These are phyloP conservation scores for Hemiprocne comata DNA, from an alignment of 2,113 vertebrate species.

Conservation along the genomic window DNA sequence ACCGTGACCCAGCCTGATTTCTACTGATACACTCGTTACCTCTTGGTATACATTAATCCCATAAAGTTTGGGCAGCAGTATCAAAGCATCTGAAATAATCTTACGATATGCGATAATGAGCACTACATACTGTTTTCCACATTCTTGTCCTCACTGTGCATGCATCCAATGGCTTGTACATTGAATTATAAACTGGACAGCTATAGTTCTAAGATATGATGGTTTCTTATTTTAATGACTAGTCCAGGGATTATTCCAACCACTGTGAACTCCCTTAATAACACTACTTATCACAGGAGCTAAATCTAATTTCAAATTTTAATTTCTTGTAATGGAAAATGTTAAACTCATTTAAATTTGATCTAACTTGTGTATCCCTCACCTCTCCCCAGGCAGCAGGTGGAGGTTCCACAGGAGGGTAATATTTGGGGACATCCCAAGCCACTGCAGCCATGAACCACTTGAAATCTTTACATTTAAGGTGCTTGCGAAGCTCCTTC, in stretches of 20 bases:
- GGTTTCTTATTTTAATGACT: neutral
- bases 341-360: neutral
- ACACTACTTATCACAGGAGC: neutral
- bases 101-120: neutral
- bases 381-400: constrained; percentile 92
- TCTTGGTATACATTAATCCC: neutral
- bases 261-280: neutral
- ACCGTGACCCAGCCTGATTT: neutral
- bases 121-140: neutral
- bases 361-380: constrained; percentile 21
- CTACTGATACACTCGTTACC: neutral
- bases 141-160: neutral
- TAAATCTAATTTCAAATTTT: neutral
- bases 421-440: constrained; percentile 90
- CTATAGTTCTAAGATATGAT: neutral
- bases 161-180: neutral
- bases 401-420: constrained; percentile 88
- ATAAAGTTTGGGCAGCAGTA: neutral
- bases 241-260: neutral
- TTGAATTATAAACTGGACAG: neutral
- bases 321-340: neutral
- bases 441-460: constrained; percentile 92
- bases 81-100: neutral
- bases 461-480: constrained; percentile 91
- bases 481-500: constrained; percentile 87